phyloP scores from a whole-genome alignment of 2,797 vertebrate genomes.

The Siniperca scherzeri region DNA sequence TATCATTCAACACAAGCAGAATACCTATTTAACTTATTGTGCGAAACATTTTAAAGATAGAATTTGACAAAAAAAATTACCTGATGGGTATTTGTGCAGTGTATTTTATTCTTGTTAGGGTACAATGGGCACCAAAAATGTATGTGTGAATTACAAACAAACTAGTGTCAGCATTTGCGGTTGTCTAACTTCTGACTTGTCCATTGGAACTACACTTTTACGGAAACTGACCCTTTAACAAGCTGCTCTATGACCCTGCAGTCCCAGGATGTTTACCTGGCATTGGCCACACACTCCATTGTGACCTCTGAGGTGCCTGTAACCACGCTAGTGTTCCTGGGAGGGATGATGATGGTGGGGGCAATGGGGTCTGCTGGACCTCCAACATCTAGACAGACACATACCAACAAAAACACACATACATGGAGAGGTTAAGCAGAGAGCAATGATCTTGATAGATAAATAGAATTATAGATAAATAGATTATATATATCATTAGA shows the following conservation, averaged over 20 bases:
- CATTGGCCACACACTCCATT: constrained; percentile 97
- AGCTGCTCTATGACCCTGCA: neutral
- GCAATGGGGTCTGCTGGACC: constrained; percentile 97
- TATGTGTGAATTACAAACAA: neutral
- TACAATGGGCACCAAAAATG: neutral
- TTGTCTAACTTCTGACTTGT: neutral
- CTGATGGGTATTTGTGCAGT: neutral
- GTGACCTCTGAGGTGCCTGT: constrained; percentile 94
- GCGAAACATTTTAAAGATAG: too few relatives aligned
- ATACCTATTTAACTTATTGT: neutral
- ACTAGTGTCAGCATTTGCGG: neutral
- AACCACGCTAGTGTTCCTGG: constrained; percentile 95
- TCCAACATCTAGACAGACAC: constrained; percentile 87
- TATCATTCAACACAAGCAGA: neutral
- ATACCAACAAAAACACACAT: constrained; percentile 17
- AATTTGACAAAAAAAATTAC: neutral
- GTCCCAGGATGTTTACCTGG: constrained; percentile 83
- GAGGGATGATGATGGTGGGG: constrained; percentile 94
- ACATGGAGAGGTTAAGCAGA: constrained; percentile 30
- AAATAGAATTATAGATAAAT: neutral
- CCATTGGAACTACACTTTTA: too few relatives aligned
- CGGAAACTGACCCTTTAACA: neutral
- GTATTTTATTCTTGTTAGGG: neutral
- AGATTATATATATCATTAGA: constrained; percentile 2
- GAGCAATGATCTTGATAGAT: neutral